These are phyloP conservation scores for Carpatolechia fugitivella DNA, from an alignment of 2,888 invertebrate genomes.

Conservation along the genomic window DNA sequence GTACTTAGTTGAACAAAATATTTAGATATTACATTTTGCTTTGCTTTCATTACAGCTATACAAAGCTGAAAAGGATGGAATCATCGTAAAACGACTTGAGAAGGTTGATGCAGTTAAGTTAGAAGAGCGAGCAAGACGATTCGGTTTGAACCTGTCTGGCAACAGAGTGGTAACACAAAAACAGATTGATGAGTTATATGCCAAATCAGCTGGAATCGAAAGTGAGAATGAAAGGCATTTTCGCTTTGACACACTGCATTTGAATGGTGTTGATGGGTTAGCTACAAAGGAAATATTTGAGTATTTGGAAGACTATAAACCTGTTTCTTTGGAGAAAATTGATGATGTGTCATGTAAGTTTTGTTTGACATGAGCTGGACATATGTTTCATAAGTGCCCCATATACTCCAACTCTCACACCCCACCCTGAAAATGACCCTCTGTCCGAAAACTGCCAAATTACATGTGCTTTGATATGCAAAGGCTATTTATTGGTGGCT, in stretches of 20 bases:
- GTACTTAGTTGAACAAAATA: background rate
- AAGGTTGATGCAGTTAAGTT: conserved; percentile 66
- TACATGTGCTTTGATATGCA: too few relatives aligned
- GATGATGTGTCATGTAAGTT: conserved; percentile 86
- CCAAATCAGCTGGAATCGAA: conserved; percentile 65
- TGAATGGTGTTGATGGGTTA: conserved; percentile 87
- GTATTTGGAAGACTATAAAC: conserved; percentile 87
- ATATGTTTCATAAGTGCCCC: too few relatives aligned
- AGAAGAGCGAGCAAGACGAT: conserved; percentile 67
- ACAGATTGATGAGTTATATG: conserved; percentile 70
- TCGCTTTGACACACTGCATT: conserved; percentile 86
- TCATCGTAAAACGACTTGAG: conserved; percentile 54
- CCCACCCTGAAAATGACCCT: too few relatives aligned
- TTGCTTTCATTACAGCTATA: conserved; percentile 42
- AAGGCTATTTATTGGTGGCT: too few relatives aligned
- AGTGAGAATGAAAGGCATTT: conserved; percentile 81
- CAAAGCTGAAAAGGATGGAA: conserved; percentile 55
- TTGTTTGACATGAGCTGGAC: too few relatives aligned
- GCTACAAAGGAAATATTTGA: conserved; percentile 88
- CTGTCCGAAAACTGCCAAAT: too few relatives aligned
- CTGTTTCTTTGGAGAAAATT: conserved; percentile 90
- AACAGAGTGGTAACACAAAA: conserved; percentile 63
- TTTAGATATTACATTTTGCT: background rate
- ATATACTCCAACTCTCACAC: too few relatives aligned
- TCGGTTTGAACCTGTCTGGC: conserved; percentile 67